Evolutionary conservation across 2,888 invertebrate species (phyloP).

Genomic region (Drosophila peninsularis): DNA sequence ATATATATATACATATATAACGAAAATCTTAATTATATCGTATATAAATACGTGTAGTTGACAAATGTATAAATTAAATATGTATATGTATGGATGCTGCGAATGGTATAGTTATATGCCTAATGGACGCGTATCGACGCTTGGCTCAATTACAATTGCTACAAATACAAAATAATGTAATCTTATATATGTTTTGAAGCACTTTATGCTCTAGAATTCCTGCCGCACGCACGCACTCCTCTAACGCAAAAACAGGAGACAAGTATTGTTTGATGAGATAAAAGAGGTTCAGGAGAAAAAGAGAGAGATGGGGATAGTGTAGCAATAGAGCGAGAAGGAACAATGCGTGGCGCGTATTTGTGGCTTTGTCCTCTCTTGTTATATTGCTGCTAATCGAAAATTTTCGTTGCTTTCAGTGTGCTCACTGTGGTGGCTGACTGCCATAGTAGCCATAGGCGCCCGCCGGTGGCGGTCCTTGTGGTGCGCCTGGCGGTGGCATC

Average conservation of each 20-base stretch:
- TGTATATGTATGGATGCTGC: constrained; percentile 39
- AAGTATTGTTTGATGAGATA: constrained; percentile 5
- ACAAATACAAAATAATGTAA: constrained; percentile 46
- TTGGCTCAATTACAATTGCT: constrained; percentile 52
- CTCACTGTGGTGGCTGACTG: constrained; percentile 89
- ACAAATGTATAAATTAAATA: constrained; percentile 7
- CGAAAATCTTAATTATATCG: constrained; percentile 21
- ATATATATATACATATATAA: constrained; percentile 14
- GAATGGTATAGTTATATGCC: constrained; percentile 31
- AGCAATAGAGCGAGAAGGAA: background rate
- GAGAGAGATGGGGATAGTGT: background rate
- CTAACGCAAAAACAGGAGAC: background rate
- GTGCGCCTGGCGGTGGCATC: constrained; percentile 85
- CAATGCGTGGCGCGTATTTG: constrained; percentile 17
- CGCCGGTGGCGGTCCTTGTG: constrained; percentile 86
- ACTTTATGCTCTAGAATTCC: constrained; percentile 14
- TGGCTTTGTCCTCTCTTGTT: constrained; percentile 4
- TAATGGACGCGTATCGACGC: constrained; percentile 44
- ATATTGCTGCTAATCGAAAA: constrained; percentile 1
- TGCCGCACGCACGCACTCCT: constrained; percentile 4
- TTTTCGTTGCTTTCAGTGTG: background rate
- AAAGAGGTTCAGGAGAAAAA: background rate
- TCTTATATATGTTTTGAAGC: constrained; percentile 40
- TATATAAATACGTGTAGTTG: constrained; percentile 20
- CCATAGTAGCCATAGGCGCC: constrained; percentile 92